These are phyloP conservation scores for Muscidifurax raptorellus DNA, from an alignment of 1,140 invertebrate species.

Conservation along the genomic window DNA sequence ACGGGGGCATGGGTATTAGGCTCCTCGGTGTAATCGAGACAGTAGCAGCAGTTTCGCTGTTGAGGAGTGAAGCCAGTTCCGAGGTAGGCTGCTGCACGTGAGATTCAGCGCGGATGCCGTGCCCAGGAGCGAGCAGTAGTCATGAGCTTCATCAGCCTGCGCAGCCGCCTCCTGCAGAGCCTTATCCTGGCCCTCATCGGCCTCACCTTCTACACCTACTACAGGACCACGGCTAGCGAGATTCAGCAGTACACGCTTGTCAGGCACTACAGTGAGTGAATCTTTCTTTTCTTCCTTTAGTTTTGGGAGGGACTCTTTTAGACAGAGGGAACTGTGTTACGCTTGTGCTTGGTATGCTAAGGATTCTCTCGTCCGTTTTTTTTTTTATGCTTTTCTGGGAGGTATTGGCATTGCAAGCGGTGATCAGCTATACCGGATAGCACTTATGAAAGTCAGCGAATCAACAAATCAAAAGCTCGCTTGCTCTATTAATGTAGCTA, in stretches of 20 bases:
- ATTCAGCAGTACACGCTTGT: constrained; percentile 58
- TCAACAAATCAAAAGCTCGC: neutral
- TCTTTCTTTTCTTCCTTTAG: neutral
- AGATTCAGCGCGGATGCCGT: neutral
- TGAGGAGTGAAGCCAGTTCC: neutral
- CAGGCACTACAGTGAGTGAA: constrained; percentile 65
- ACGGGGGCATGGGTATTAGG: neutral
- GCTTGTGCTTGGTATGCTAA: neutral
- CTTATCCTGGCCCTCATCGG: constrained; percentile 67
- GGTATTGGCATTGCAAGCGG: neutral
- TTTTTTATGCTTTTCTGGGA: neutral
- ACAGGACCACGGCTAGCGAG: constrained; percentile 68
- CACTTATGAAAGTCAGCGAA: neutral
- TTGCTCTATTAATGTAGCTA: neutral
- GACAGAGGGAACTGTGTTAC: neutral
- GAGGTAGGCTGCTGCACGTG: neutral
- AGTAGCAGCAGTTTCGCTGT: neutral
- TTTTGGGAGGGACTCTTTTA: neutral
- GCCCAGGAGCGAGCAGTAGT: constrained; percentile 36
- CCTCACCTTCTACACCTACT: constrained; percentile 71
- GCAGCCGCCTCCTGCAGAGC: constrained; percentile 67
- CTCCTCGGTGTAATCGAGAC: neutral
- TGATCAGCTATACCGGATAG: no score
- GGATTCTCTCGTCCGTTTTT: neutral
- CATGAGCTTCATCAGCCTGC: constrained; percentile 70